These are phyloP conservation scores for Muricea muricata DNA, from an alignment of 92 coral and sea anemone species.

Conservation along the genomic window DNA sequence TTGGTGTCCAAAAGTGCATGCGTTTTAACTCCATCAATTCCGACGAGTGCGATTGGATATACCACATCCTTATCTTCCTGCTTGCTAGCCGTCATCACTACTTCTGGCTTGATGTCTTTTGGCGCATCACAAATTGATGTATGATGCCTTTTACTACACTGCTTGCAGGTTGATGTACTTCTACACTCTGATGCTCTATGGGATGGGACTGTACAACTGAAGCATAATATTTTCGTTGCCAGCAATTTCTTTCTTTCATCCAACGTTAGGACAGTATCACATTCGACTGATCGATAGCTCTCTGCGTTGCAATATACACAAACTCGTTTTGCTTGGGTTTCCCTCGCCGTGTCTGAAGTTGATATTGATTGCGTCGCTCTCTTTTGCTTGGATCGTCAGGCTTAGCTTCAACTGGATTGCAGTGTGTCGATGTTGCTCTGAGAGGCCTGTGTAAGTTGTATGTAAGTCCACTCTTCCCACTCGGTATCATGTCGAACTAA, in stretches of 20 bases:
- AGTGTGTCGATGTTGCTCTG: not conserved
- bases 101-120: not conserved
- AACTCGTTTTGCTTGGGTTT: not conserved
- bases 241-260: not conserved
- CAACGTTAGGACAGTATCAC: not conserved
- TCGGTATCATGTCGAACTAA: not conserved
- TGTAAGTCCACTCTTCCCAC: not conserved
- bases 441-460: too few species aligned
- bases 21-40: constrained; percentile 39
- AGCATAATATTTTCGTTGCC: not conserved
- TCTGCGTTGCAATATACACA: not conserved
- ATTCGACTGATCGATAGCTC: not conserved
- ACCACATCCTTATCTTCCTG: not conserved
- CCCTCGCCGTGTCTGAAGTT: not conserved
- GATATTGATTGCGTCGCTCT: not conserved
- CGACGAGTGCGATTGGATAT: not conserved
- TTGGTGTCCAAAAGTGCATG: constrained; percentile 22
- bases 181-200: not conserved
- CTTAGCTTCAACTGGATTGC: not conserved
- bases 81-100: not conserved
- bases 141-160: not conserved
- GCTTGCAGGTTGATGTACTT: not conserved
- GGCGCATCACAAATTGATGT: not conserved
- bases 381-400: not conserved
- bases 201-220: not conserved